Evolutionary conservation across 1,140 invertebrate species (phyloP).

Genomic region (Elymnias hypermnestra): DNA sequence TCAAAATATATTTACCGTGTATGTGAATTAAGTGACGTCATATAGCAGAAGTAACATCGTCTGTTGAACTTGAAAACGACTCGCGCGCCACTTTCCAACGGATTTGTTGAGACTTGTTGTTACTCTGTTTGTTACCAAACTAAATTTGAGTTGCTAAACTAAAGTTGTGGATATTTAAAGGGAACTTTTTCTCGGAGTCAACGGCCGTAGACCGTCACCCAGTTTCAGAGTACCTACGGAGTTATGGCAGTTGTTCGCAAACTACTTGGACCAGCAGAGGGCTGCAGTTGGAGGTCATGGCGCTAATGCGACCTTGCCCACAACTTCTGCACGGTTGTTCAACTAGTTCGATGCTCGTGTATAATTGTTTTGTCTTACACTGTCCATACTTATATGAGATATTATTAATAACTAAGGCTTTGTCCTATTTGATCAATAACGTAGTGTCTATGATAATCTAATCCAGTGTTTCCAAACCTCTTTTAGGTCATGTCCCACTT

Average conservation of each 20-base stretch:
- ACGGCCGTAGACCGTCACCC: conserved; percentile 72
- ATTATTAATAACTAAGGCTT: too few relatives aligned
- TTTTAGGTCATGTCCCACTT: too few relatives aligned
- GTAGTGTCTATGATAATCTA: too few relatives aligned
- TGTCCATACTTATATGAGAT: too few relatives aligned
- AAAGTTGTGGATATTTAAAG: conserved; percentile 75
- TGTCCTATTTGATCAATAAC: too few relatives aligned
- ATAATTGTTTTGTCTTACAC: conserved; percentile 33
- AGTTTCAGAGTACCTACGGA: conserved; percentile 70
- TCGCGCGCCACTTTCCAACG: conserved; percentile 67
- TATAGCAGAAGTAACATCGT: conserved; percentile 7
- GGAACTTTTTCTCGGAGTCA: conserved; percentile 75
- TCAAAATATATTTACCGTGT: too few relatives aligned
- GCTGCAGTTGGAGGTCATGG: conserved; percentile 68
- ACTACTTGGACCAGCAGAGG: conserved; percentile 65
- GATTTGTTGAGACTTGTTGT: conserved; percentile 73
- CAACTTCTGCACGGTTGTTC: conserved; percentile 51
- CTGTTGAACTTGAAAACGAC: conserved; percentile 67
- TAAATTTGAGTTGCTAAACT: conserved; percentile 76
- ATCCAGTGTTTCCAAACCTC: too few relatives aligned
- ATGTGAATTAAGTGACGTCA: conserved; percentile 10
- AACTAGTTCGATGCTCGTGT: conserved; percentile 40
- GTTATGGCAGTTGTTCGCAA: conserved; percentile 74
- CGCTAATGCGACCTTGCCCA: conserved; percentile 71
- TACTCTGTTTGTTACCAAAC: conserved; percentile 71